A percentile compares a stretch with the other conserved stretches of the same genome.
These are phyloP conservation scores for Egretta garzetta DNA, from an alignment of 2,113 vertebrate species.

Conservation along the genomic window DNA sequence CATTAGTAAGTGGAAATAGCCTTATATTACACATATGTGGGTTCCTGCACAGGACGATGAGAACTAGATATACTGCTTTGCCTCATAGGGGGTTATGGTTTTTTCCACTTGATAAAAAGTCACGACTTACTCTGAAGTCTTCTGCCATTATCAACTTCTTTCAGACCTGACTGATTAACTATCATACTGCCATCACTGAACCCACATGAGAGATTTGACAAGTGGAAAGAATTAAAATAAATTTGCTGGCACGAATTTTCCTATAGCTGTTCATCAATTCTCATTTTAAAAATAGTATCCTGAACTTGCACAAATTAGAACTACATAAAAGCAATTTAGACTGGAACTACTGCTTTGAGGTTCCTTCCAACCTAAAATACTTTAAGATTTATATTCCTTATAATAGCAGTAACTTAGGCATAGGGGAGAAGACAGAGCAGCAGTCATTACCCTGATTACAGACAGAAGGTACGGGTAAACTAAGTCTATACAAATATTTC, in stretches of 20 bases:
- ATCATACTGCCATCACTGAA: not conserved
- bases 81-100: not conserved
- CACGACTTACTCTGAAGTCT: not conserved
- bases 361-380: not conserved
- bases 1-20: constrained; percentile 32
- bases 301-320: not conserved
- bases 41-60: not conserved
- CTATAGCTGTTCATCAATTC: not conserved
- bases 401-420: not conserved
- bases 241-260: not conserved
- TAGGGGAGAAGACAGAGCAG: not conserved
- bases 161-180: not conserved
- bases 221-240: constrained; percentile 35
- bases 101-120: constrained; percentile 12
- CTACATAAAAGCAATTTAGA: not conserved
- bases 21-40: not conserved
- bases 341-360: not conserved
- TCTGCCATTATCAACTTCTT: not conserved
- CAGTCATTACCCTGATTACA: not conserved
- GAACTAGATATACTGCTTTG: not conserved
- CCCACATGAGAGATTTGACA: not conserved
- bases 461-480: not conserved
- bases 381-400: not conserved
- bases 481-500: not conserved
- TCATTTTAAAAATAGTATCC: not conserved